Percentiles rank a stretch among this genome's conserved stretches.
Conservation (phyloP, 2,888 invertebrate species). For the Megastigmus dorsalis region DNA sequence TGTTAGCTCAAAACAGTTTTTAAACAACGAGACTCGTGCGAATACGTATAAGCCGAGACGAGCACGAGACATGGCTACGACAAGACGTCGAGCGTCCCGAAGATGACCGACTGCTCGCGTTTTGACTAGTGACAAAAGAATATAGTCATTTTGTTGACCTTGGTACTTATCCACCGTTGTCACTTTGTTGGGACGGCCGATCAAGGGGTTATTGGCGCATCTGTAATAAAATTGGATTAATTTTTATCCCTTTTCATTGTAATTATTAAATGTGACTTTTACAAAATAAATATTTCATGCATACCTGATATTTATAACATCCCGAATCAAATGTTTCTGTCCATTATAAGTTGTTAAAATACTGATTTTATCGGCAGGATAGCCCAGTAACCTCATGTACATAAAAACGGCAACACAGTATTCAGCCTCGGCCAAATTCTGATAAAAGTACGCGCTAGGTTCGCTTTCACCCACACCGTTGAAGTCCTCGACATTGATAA, state of each 20-base stretch:
- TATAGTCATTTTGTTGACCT: conserved; percentile 99
- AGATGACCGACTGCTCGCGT: conserved; percentile 98
- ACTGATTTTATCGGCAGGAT: conserved; percentile 96
- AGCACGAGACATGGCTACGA: conserved; percentile 98
- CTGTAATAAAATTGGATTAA: conserved; percentile 76
- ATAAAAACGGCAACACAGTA: conserved; percentile 98
- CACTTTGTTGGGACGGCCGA: conserved; percentile 93
- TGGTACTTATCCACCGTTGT: conserved; percentile 99
- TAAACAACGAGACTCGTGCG: conserved; percentile 92
- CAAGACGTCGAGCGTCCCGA: conserved; percentile 94
- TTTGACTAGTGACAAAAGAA: conserved; percentile 95
- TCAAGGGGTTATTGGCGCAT: conserved; percentile 95
- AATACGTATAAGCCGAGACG: conserved; percentile 97
- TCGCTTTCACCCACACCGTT: conserved; percentile 97
- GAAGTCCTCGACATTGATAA: conserved; percentile 97
- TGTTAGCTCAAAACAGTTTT: conserved; percentile 97
- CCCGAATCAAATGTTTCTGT: conserved; percentile 97
- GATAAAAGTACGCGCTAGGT: conserved; percentile 98
- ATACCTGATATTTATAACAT: conserved; percentile 87
- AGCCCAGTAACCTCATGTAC: conserved; percentile 98
- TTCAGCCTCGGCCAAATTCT: conserved; percentile 93
- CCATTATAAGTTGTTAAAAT: conserved; percentile 99
- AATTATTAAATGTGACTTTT: background rate
- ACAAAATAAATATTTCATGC: background rate
- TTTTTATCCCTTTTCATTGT: too few relatives aligned